A percentile compares a stretch with the other conserved stretches of the same genome.
Conservation (phyloP, 1,140 invertebrate genomes). For the Brachionus rotundiformis region DNA sequence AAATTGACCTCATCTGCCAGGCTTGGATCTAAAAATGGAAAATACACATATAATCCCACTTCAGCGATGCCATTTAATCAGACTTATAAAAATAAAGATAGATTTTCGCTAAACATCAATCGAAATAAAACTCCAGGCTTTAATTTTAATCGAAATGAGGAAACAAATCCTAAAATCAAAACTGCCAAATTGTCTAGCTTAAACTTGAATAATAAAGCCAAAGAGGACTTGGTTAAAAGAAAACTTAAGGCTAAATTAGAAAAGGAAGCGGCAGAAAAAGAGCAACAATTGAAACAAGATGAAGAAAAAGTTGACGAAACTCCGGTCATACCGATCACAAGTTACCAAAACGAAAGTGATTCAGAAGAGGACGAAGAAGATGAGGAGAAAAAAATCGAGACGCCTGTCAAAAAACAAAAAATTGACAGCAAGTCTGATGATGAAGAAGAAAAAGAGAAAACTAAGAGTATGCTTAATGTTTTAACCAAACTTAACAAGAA, state of each 20-base stretch:
- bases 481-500: conserved; percentile 27
- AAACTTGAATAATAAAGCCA: conserved; percentile 47
- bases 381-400: not conserved
- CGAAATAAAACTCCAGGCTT: not conserved
- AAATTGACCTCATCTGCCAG: conserved; percentile 24
- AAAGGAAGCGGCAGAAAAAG: conserved; percentile 37
- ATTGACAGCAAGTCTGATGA: not conserved
- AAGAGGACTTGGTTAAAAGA: conserved; percentile 35
- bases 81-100: not conserved
- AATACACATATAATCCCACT: not conserved
- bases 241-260: conserved; percentile 36
- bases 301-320: conserved; percentile 4
- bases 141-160: not conserved
- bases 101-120: not conserved
- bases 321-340: conserved; percentile 40
- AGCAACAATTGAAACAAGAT: not conserved
- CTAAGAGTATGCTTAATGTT: conserved; percentile 2
- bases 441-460: conserved; percentile 34
- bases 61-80: conserved; percentile 32
- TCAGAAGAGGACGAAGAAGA: conserved; percentile 32
- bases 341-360: conserved; percentile 18
- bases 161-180: not conserved
- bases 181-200: conserved; percentile 14
- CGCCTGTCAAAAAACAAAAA: not conserved
- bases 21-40: not conserved